phyloP scores from a whole-genome alignment of 2,113 vertebrate species.

The Tichodroma muraria region DNA sequence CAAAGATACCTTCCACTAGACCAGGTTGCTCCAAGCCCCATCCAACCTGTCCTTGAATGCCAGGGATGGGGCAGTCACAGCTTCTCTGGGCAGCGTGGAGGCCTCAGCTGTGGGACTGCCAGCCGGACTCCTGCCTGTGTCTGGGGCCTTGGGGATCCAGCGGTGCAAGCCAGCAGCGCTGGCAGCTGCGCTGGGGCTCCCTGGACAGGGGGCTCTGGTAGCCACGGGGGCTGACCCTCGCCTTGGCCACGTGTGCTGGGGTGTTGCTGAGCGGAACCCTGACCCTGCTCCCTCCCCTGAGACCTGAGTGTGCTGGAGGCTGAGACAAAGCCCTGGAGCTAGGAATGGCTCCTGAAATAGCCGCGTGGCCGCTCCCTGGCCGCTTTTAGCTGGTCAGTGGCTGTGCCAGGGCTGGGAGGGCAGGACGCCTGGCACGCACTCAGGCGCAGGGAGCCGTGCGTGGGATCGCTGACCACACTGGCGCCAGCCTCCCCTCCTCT shows the following conservation, averaged over 20 bases:
- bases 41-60: neutral
- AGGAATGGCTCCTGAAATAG: slow-evolving; percentile 44
- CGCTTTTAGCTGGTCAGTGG: neutral
- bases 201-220: neutral
- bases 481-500: slow-evolving; percentile 59
- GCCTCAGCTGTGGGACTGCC: neutral
- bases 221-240: neutral
- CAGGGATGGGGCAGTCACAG: neutral
- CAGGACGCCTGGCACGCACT: neutral
- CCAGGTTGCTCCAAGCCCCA: neutral
- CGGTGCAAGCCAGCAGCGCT: accelerated
- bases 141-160: neutral
- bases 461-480: slow-evolving; percentile 64
- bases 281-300: neutral
- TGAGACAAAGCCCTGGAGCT: neutral
- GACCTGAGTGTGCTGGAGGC: neutral
- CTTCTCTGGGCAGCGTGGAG: neutral
- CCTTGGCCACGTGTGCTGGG: neutral
- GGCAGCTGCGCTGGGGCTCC: neutral
- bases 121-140: neutral
- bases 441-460: slow-evolving; percentile 34
- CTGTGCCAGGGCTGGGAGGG: slow-evolving; percentile 45
- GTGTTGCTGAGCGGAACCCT: neutral
- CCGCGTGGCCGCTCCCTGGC: neutral
- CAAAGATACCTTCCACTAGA: neutral